Evolutionary conservation across 2,113 vertebrate species (phyloP).

Genomic region (Cisticola juncidis): DNA sequence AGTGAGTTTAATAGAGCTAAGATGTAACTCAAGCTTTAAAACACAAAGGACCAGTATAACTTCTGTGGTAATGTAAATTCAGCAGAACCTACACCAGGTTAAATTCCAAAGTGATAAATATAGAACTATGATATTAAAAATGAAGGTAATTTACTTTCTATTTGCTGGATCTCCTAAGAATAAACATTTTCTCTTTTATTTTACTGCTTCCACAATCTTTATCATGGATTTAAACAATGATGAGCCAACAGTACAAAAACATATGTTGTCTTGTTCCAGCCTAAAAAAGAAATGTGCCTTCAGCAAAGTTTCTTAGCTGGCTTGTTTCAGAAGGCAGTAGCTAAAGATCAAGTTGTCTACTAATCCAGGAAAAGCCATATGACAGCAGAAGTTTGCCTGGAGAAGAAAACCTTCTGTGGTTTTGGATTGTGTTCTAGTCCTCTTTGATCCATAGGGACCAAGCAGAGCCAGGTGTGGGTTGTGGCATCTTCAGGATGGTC

Average conservation of each 20-base stretch:
- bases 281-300: not conserved
- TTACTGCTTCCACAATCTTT: not conserved
- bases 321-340: slow-evolving; percentile 11
- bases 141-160: not conserved
- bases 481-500: not conserved
- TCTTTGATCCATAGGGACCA: not conserved
- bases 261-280: not conserved
- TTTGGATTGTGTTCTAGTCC: not conserved
- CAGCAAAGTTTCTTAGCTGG: not conserved
- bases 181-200: not conserved
- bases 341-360: not conserved
- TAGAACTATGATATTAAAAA: not conserved
- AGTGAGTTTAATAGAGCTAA: not conserved
- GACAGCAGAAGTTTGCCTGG: not conserved
- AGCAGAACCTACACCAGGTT: not conserved
- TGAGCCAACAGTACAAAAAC: not conserved
- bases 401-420: not conserved
- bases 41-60: not conserved
- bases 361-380: not conserved
- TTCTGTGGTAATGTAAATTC: not conserved
- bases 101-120: not conserved
- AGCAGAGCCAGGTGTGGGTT: not conserved
- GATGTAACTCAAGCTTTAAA: not conserved
- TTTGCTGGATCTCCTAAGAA: not conserved
- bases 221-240: not conserved